Conservation (phyloP, 2,888 invertebrate genomes). For the Plutella xylostella region DNA sequence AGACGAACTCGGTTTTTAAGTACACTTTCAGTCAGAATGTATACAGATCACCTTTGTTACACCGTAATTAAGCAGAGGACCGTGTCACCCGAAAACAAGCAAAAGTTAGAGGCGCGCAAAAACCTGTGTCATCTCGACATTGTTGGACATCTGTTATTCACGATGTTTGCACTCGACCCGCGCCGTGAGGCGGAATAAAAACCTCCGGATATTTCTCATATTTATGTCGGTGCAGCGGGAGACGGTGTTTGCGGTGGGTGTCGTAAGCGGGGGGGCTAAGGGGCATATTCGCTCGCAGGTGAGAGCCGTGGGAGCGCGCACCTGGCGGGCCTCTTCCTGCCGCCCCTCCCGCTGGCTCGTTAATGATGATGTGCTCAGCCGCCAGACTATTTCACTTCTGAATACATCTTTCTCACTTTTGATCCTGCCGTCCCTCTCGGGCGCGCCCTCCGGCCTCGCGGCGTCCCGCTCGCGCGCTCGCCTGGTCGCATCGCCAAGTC, state of each 20-base stretch:
- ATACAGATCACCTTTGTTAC: neutral
- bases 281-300: constrained; percentile 58
- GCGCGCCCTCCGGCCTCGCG: constrained; percentile 28
- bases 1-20: neutral
- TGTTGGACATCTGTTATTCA: constrained; percentile 54
- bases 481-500: constrained; percentile 69
- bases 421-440: constrained; percentile 47
- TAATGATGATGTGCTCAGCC: constrained; percentile 84
- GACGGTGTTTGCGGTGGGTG: too few relatives aligned
- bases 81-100: constrained; percentile 17
- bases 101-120: constrained; percentile 22
- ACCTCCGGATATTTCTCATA: constrained; percentile 66
- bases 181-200: constrained; percentile 53
- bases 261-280: constrained; percentile 44
- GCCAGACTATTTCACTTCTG: constrained; percentile 80
- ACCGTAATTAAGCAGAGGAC: neutral
- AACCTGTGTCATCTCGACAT: constrained; percentile 48
- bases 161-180: constrained; percentile 35
- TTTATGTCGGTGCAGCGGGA: constrained; percentile 62
- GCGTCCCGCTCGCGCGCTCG: constrained; percentile 50
- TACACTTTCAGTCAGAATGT: neutral
- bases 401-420: constrained; percentile 73
- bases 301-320: constrained; percentile 69
- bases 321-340: constrained; percentile 69
- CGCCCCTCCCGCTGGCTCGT: constrained; percentile 75